These are phyloP conservation scores for Muscicapa striata DNA, from an alignment of 2,797 vertebrate genomes.

Conservation along the genomic window DNA sequence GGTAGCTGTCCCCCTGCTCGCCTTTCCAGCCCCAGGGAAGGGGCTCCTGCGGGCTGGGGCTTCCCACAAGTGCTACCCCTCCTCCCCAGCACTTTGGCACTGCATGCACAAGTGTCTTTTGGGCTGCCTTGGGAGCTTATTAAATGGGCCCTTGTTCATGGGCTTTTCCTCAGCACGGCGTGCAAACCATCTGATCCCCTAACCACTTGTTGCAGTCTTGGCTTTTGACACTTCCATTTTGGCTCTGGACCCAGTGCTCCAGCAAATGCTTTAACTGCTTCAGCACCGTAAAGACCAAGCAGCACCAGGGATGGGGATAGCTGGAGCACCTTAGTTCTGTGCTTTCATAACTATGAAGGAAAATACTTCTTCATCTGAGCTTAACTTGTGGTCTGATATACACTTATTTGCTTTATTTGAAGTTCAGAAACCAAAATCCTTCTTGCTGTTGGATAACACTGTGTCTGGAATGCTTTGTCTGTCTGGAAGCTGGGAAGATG, in stretches of 20 bases:
- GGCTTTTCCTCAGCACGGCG: not conserved
- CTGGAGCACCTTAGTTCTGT: not conserved
- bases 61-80: not conserved
- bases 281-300: not conserved
- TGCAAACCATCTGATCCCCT: not conserved
- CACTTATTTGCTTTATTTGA: not conserved
- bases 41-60: not conserved
- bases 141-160: not conserved
- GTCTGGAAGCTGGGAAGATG: not conserved
- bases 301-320: not conserved
- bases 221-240: not conserved
- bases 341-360: not conserved
- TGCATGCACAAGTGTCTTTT: not conserved
- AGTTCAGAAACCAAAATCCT: not conserved
- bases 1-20: fast-evolving
- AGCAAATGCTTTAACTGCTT: not conserved
- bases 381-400: not conserved
- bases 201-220: not conserved
- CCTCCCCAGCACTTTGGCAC: not conserved
- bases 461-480: not conserved
- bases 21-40: not conserved
- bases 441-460: not conserved
- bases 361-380: not conserved
- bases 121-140: not conserved
- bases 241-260: not conserved